phyloP scores from a whole-genome alignment of 2,888 invertebrate species.

The Nomada fabriciana region DNA sequence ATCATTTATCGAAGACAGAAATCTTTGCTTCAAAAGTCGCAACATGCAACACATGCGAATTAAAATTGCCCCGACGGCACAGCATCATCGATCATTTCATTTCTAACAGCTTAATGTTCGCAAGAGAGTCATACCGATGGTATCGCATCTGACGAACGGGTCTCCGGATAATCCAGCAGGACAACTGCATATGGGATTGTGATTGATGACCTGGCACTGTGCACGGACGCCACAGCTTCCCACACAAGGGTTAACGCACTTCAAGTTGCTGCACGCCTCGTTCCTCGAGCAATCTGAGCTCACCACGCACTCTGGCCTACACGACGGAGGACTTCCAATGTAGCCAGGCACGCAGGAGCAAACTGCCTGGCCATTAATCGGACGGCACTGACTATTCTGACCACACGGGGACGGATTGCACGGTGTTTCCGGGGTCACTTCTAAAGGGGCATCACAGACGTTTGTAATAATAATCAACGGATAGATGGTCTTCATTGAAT shows the following conservation, averaged over 20 bases:
- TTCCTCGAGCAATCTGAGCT: constrained; percentile 91
- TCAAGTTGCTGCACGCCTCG: constrained; percentile 91
- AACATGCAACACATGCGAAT: neutral
- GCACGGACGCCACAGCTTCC: constrained; percentile 92
- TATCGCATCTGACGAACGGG: constrained; percentile 85
- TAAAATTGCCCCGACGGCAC: too few species aligned
- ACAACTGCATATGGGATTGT: constrained; percentile 87
- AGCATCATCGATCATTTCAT: too few species aligned
- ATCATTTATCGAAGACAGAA: too few species aligned
- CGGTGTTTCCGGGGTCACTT: constrained; percentile 76
- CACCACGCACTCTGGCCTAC: constrained; percentile 91
- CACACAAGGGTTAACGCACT: constrained; percentile 93
- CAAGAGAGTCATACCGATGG: constrained; percentile 55
- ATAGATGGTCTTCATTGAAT: neutral
- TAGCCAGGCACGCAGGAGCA: constrained; percentile 89
- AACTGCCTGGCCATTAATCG: constrained; percentile 90
- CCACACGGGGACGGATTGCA: constrained; percentile 88
- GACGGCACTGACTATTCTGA: constrained; percentile 90
- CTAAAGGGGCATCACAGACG: constrained; percentile 38
- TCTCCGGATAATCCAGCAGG: constrained; percentile 86
- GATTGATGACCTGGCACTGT: constrained; percentile 87
- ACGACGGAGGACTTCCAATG: constrained; percentile 91
- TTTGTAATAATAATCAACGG: neutral
- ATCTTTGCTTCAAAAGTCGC: neutral
- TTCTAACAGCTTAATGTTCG: too few species aligned